phyloP scores from a whole-genome alignment of 2,797 vertebrate species.

The Sus cebifrons region DNA sequence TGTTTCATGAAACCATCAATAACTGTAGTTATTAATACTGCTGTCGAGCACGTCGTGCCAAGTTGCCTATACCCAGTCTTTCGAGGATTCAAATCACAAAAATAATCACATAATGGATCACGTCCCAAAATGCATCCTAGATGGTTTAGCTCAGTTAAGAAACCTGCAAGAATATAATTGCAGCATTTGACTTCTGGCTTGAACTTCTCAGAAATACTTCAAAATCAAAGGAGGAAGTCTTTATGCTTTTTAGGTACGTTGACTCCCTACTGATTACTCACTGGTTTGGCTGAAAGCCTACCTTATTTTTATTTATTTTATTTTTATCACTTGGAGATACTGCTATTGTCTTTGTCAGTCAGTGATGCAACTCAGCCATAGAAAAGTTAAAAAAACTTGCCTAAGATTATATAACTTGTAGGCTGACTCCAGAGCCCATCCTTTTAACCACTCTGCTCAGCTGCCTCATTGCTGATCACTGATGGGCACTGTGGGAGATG shows the following conservation, averaged over 20 bases:
- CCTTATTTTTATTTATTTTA: not conserved
- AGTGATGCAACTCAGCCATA: not conserved
- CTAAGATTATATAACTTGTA: not conserved
- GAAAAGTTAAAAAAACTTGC: conserved; percentile 21
- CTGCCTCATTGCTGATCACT: not conserved
- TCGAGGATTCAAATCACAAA: conserved; percentile 63
- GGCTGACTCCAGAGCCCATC: not conserved
- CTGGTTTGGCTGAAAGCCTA: not conserved
- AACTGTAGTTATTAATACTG: conserved; percentile 3
- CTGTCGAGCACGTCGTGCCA: not conserved
- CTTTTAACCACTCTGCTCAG: not conserved
- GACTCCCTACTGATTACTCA: conserved; percentile 14
- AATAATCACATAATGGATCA: conserved; percentile 63
- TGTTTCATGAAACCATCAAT: conserved; percentile 46
- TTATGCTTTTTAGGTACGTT: conserved; percentile 2
- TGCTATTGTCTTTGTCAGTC: not conserved
- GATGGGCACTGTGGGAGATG: not conserved
- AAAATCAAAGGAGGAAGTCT: conserved; percentile 45
- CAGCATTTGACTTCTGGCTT: conserved; percentile 61
- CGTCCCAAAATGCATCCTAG: conserved; percentile 23
- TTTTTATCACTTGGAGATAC: not conserved
- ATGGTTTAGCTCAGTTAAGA: conserved; percentile 36
- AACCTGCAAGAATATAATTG: not conserved
- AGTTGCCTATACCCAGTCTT: not conserved
- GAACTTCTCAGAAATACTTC: conserved; percentile 62